A percentile compares a stretch with the other conserved stretches of the same genome.
These are phyloP conservation scores for Edolisoma coerulescens DNA, from an alignment of 2,113 vertebrate species.

Conservation along the genomic window DNA sequence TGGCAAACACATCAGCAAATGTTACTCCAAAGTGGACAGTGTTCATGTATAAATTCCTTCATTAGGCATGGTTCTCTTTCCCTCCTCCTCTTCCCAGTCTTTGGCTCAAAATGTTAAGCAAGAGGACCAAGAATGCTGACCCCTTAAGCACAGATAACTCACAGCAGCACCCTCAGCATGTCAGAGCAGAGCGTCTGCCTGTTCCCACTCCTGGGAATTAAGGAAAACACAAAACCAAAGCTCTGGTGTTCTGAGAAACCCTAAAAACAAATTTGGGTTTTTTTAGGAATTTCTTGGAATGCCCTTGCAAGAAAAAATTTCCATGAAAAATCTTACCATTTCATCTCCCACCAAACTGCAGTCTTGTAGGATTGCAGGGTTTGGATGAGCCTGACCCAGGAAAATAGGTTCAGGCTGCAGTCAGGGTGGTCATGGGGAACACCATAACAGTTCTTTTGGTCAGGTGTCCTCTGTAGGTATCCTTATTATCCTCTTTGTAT, in stretches of 20 bases:
- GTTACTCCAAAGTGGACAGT: background rate
- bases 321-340: background rate
- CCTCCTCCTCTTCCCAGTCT: background rate
- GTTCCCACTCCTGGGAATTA: background rate
- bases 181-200: background rate
- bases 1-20: background rate
- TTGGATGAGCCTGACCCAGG: background rate
- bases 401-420: background rate
- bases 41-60: background rate
- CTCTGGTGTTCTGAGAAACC: background rate
- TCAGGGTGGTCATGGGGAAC: background rate
- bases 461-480: background rate
- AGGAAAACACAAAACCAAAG: background rate
- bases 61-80: background rate
- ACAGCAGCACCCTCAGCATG: background rate
- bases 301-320: background rate
- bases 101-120: background rate
- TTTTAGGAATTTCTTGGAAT: no score
- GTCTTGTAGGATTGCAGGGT: background rate
- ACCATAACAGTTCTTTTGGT: background rate
- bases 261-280: background rate
- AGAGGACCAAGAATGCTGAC: conserved; percentile 2
- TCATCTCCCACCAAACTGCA: background rate
- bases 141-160: background rate
- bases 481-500: background rate